Percentiles rank a stretch among this genome's conserved stretches.
phyloP scores from a whole-genome alignment of 23 tunicate genomes.

The Aplidium turbinatum region DNA sequence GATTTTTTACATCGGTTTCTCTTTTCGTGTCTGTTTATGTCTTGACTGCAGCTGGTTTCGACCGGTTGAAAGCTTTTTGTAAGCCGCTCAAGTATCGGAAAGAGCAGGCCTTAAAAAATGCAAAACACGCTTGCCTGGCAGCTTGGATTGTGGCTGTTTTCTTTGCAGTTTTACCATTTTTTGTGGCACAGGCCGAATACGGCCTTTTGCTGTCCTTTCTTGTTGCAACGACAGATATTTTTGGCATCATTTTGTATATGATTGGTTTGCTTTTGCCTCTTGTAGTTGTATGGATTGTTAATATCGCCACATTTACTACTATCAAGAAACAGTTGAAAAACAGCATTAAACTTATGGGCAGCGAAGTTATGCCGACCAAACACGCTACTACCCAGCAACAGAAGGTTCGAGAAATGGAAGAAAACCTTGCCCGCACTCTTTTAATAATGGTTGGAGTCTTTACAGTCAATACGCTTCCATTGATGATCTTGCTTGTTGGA shows the following conservation, averaged over 20 bases:
- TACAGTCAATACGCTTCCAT: not conserved
- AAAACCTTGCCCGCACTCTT: not conserved
- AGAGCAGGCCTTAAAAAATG: not conserved
- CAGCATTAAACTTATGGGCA: not conserved
- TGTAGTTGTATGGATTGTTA: not conserved
- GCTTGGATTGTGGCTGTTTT: not conserved
- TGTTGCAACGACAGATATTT: not conserved
- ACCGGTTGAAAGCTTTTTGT: not conserved
- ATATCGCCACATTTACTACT: not conserved
- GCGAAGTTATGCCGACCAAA: no score
- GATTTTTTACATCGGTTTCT: not conserved
- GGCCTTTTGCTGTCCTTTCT: not conserved
- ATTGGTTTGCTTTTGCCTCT: not conserved
- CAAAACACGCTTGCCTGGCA: not conserved
- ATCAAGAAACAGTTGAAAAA: not conserved
- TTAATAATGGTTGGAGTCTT: not conserved
- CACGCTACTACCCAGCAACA: no score
- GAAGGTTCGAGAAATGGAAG: no score
- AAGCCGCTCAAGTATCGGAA: not conserved
- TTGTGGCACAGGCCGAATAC: not conserved
- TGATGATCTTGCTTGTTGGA: not conserved
- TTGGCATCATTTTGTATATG: not conserved
- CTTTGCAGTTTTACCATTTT: not conserved
- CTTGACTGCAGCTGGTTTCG: not conserved
- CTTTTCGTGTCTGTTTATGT: not conserved